Percentiles rank a stretch among this genome's conserved stretches.
Evolutionary conservation across 2,113 vertebrate species (phyloP).

Genomic region (Sander vitreus): DNA sequence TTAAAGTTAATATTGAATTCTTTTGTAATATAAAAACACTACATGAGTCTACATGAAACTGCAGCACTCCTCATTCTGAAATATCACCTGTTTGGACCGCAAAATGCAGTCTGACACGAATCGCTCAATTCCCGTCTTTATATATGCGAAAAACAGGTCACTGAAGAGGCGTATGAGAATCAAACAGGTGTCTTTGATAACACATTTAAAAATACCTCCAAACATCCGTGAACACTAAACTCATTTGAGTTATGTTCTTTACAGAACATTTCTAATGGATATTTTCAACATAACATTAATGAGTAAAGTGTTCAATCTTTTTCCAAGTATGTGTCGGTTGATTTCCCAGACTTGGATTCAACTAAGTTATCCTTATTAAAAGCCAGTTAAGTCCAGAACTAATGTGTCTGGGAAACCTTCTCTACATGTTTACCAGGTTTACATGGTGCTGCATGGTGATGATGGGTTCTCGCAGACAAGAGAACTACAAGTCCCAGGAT

Average conservation of each 20-base stretch:
- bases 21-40: no score
- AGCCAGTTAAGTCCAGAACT: not conserved
- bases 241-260: no score
- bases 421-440: constrained; percentile 77
- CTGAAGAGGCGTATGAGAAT: no score
- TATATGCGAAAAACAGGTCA: no score
- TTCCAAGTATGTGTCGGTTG: not conserved
- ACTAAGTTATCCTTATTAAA: not conserved
- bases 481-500: constrained; percentile 83
- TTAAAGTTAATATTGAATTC: no score
- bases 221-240: not conserved
- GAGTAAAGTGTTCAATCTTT: not conserved
- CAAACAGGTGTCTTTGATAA: no score
- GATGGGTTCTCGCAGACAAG: constrained; percentile 83
- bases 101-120: no score
- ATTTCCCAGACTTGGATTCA: not conserved
- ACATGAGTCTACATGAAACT: no score
- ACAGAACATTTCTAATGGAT: not conserved
- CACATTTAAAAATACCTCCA: no score
- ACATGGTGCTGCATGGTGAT: constrained; percentile 85
- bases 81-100: no score
- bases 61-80: no score
- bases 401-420: not conserved
- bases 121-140: no score
- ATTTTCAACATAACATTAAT: not conserved